A percentile compares a stretch with the other conserved stretches of the same genome.
These are phyloP conservation scores for Cinara cedri DNA, from an alignment of 2,888 invertebrate species.

Conservation along the genomic window DNA sequence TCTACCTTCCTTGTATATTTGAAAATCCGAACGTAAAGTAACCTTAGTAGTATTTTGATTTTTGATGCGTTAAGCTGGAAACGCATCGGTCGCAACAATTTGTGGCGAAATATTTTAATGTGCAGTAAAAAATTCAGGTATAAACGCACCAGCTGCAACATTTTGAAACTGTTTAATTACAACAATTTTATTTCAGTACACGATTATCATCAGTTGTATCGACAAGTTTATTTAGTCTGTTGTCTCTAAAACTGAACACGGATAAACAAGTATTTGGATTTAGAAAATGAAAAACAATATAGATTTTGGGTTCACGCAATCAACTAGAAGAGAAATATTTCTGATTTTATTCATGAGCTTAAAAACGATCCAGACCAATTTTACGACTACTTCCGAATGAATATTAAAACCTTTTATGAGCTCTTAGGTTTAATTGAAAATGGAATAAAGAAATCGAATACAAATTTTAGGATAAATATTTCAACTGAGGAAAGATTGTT, in stretches of 20 bases:
- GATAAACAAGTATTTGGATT: too few species aligned
- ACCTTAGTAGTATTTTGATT: too few species aligned
- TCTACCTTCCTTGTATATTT: too few species aligned
- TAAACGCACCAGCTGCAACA: not conserved
- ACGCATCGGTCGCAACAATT: not conserved
- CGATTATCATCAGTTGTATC: too few species aligned
- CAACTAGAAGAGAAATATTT: not conserved
- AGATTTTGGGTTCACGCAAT: slow-evolving; percentile 4
- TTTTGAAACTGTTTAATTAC: slow-evolving; percentile 4
- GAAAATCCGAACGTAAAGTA: too few species aligned
- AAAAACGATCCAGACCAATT: not conserved
- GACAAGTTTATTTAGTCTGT: too few species aligned
- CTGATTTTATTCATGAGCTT: not conserved
- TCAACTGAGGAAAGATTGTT: too few species aligned
- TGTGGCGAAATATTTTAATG: not conserved
- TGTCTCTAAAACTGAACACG: too few species aligned
- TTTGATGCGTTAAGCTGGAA: too few species aligned
- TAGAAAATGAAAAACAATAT: too few species aligned
- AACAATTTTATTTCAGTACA: slow-evolving; percentile 1
- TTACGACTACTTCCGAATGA: not conserved
- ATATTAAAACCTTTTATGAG: too few species aligned
- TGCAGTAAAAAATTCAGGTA: not conserved
- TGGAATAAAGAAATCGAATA: not conserved
- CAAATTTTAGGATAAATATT: not conserved
- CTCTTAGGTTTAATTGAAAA: too few species aligned